Evolutionary conservation across 2,888 invertebrate genomes (phyloP).

Genomic region (Cyclophora albipunctata): DNA sequence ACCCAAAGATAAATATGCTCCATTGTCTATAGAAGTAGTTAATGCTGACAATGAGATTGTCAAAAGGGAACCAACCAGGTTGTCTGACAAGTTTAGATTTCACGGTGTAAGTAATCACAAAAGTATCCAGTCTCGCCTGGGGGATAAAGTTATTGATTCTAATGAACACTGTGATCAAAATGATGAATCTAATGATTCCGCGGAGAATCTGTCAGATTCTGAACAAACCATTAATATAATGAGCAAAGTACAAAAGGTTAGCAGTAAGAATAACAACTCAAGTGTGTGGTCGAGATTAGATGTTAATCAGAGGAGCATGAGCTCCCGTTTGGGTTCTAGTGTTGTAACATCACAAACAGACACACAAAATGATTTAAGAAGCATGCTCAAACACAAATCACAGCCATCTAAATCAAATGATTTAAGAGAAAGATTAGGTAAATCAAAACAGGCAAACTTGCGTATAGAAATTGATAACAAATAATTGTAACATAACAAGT

Average conservation of each 20-base stretch:
- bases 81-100: constrained; percentile 59
- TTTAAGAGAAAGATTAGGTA: constrained; percentile 51
- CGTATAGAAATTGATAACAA: constrained; percentile 71
- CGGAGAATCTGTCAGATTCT: constrained; percentile 27
- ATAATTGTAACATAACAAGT: no score
- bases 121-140: constrained; percentile 50
- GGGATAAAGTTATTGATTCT: constrained; percentile 39
- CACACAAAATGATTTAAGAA: constrained; percentile 18
- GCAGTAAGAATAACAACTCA: constrained; percentile 41
- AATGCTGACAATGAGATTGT: constrained; percentile 39
- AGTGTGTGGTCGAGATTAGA: constrained; percentile 77
- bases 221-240: constrained; percentile 50
- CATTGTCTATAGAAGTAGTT: constrained; percentile 60
- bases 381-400: constrained; percentile 42
- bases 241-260: constrained; percentile 70
- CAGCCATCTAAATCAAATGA: constrained; percentile 45
- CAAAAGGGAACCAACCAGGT: constrained; percentile 40
- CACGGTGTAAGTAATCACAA: constrained; percentile 23
- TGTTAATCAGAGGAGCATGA: constrained; percentile 26
- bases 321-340: no score
- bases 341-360: not conserved
- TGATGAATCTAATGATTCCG: constrained; percentile 42
- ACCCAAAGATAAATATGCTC: constrained; percentile 44
- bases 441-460: constrained; percentile 56
- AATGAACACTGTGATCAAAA: constrained; percentile 6